Evolutionary conservation across 2,888 invertebrate genomes (phyloP).

Genomic region (Tinea pellionella): DNA sequence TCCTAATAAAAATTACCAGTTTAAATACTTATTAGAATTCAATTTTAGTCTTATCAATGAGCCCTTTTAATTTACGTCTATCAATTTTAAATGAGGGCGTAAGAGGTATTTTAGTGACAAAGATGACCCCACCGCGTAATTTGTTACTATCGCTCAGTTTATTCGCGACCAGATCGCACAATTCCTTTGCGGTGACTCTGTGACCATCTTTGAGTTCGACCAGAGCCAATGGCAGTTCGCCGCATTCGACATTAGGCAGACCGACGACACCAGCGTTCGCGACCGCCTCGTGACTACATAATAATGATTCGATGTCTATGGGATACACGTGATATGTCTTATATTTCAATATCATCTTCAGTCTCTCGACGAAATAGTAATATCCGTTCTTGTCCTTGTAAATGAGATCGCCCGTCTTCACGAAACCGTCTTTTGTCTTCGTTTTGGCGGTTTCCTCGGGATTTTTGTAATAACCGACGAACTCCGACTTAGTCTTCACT

Average conservation of each 20-base stretch:
- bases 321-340: slow-evolving; percentile 1
- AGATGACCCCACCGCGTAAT: neutral
- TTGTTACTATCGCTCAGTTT: neutral
- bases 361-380: slow-evolving; percentile 8
- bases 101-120: neutral
- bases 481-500: neutral
- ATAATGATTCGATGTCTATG: neutral
- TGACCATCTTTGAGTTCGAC: neutral
- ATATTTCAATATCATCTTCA: slow-evolving; percentile 6
- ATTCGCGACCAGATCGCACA: neutral
- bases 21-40: slow-evolving; percentile 6
- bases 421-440: neutral
- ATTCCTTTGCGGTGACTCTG: neutral
- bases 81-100: neutral
- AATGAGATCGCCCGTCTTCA: slow-evolving; percentile 1
- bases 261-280: neutral
- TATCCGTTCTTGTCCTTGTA: neutral
- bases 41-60: neutral
- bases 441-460: neutral
- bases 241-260: neutral
- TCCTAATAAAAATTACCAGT: too few species aligned
- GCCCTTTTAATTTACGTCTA: neutral
- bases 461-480: neutral
- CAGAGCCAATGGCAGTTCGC: neutral
- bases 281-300: neutral